phyloP scores from a whole-genome alignment of 2,113 vertebrate species.

The Tragelaphus buxtoni region DNA sequence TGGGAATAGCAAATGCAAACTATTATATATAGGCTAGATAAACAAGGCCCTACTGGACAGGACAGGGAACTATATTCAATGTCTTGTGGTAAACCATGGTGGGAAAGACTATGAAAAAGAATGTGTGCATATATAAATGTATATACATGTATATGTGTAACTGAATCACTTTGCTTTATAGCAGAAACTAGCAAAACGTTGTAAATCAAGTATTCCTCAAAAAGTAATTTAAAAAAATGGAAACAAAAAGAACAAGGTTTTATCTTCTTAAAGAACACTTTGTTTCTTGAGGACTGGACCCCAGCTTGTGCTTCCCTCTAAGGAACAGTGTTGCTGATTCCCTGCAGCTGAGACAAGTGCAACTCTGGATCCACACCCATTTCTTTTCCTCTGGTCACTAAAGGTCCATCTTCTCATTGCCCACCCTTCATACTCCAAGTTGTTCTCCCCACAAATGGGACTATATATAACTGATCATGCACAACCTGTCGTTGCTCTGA shows the following conservation, averaged over 20 bases:
- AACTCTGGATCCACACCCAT: background rate
- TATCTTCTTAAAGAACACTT: background rate
- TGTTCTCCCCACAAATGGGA: background rate
- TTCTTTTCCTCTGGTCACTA: background rate
- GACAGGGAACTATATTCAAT: background rate
- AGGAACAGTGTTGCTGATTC: background rate
- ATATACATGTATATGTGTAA: background rate
- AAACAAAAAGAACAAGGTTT: background rate
- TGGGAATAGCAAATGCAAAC: background rate
- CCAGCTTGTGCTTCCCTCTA: background rate
- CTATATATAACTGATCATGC: background rate
- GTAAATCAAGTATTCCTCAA: background rate
- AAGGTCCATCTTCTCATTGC: background rate
- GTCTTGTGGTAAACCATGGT: background rate
- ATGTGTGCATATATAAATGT: too few relatives aligned
- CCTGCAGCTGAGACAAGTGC: conserved; percentile 15
- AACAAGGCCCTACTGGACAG: background rate
- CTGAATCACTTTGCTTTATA: background rate
- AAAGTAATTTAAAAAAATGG: background rate
- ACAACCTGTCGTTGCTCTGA: background rate
- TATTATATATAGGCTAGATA: background rate
- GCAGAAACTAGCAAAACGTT: background rate
- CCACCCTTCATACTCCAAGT: background rate
- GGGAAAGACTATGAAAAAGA: background rate
- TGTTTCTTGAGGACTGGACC: conserved; percentile 42